Base-by-base conservation (phyloP, 2,113 vertebrate genomes). In the Chamaea fasciata region DNA sequence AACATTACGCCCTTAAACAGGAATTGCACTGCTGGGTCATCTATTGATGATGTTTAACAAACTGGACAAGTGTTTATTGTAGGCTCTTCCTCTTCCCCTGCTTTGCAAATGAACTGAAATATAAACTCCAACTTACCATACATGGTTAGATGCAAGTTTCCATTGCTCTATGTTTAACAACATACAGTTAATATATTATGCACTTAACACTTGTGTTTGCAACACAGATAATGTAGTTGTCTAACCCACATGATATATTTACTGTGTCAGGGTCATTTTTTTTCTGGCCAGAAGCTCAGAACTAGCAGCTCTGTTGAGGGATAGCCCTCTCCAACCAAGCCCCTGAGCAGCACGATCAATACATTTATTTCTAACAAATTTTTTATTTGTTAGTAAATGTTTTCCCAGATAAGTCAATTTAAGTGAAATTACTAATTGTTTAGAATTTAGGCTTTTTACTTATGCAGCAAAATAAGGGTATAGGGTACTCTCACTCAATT, bases 51-150 rank as follows among this genome's bases (percentile, higher is more conserved):
- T 92, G 59, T 95, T 95, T 94, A 95, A 79, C 74, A 87, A 94
- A 94, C 50, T 55, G 78, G 92, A 95, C 91, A 95, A 95, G 85
- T 94, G 89, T 94, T 96, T 97, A 93, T 63, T 90, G 82, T 69
- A 90, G 71, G 35, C 47, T 87, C 53, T 96, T 96, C 87, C 84
- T 93, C 77, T 89, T 92, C 57, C 42, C 2, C 28, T 83, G 31
- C 69, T 71, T 93, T 33, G 53, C 67, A 94, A 92, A 85, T 37
- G 42, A 83, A 44, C 65, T 73, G 75, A 90, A 94, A 94, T 76
- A 67, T 65, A 75, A 95, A 87, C 83, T 67, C 17, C 67, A 52
- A 21, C 74, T 83, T 84, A 69, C 82, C 55, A 59, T 80, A 73
- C 23, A 13, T 73, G n/a, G 75, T 85, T 62, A 77, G 42, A 73